Conservation (phyloP, 2,888 invertebrate genomes). For the Drosophila meridionalis region DNA sequence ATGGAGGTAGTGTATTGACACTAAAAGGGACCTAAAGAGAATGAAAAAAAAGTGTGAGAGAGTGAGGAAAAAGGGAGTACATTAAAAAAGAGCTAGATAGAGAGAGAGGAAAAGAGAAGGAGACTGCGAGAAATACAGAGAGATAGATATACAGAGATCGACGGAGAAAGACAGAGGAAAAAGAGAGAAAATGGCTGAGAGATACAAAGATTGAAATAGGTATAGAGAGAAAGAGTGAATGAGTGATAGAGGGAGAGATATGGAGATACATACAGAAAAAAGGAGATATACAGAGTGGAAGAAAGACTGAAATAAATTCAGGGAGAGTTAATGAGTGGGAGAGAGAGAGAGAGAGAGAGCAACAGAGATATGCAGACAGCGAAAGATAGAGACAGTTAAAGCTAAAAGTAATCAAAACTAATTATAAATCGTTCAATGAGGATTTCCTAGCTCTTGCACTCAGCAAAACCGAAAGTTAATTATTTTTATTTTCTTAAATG, state of each 20-base stretch:
- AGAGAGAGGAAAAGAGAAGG: neutral
- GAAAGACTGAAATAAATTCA: neutral
- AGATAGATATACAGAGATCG: too few relatives aligned
- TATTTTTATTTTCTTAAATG: too few relatives aligned
- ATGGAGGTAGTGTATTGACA: too few relatives aligned
- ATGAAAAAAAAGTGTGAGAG: neutral
- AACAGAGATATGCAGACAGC: accelerated
- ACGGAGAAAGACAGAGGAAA: neutral
- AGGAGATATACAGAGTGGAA: neutral
- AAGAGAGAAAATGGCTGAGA: too few relatives aligned
- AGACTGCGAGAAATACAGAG: neutral
- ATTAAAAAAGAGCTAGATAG: neutral
- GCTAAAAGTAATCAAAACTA: neutral
- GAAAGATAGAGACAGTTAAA: neutral
- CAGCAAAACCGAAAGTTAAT: neutral
- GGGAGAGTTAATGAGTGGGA: neutral
- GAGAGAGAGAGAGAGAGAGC: neutral
- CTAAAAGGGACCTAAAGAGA: neutral
- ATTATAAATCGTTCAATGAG: neutral
- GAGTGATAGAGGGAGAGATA: neutral
- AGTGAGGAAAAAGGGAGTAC: neutral
- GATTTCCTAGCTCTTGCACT: neutral
- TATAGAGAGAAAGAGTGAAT: neutral
- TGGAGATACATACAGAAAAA: neutral
- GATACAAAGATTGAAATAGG: neutral